These are phyloP conservation scores for Etia nguti DNA, from an alignment of 2,113 vertebrate species.

Conservation along the genomic window DNA sequence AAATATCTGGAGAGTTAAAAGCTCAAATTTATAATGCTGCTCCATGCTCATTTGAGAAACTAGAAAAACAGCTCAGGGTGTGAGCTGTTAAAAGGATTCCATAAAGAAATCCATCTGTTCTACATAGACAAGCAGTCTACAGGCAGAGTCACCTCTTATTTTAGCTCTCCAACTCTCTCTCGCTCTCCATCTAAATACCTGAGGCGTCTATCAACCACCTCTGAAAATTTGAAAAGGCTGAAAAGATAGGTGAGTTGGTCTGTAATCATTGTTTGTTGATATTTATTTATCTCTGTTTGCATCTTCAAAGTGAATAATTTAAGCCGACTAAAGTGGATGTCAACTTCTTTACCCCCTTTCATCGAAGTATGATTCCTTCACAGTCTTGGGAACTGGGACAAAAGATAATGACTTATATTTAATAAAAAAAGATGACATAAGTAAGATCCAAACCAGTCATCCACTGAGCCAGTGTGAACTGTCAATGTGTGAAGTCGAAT, in stretches of 20 bases:
- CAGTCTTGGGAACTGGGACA: conserved; percentile 40
- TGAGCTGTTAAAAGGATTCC: not conserved
- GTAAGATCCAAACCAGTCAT: conserved; percentile 42
- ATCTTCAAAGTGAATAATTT: conserved; percentile 62
- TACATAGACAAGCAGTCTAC: not conserved
- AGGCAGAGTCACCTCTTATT: not conserved
- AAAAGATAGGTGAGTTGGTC: conserved; percentile 7
- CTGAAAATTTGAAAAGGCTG: conserved; percentile 8
- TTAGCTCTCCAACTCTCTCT: not conserved
- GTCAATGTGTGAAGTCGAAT: conserved; percentile 71
- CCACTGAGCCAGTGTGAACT: conserved; percentile 49
- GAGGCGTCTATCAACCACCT: not conserved
- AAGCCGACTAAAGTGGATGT: conserved; percentile 61
- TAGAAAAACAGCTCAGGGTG: not conserved
- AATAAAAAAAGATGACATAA: conserved; percentile 36
- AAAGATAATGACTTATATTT: conserved; percentile 58
- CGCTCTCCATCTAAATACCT: not conserved
- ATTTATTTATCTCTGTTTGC: conserved; percentile 63
- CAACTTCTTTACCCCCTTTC: conserved; percentile 56
- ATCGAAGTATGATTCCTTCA: conserved; percentile 45
- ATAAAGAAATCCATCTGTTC: not conserved
- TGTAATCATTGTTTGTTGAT: conserved; percentile 46
- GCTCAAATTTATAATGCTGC: not conserved
- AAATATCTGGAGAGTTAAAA: not conserved
- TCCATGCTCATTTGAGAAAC: not conserved